Percentiles rank a stretch among this genome's conserved stretches.
Evolutionary conservation across 2,888 invertebrate species (phyloP).

Genomic region (Alloscopus bannaensis): DNA sequence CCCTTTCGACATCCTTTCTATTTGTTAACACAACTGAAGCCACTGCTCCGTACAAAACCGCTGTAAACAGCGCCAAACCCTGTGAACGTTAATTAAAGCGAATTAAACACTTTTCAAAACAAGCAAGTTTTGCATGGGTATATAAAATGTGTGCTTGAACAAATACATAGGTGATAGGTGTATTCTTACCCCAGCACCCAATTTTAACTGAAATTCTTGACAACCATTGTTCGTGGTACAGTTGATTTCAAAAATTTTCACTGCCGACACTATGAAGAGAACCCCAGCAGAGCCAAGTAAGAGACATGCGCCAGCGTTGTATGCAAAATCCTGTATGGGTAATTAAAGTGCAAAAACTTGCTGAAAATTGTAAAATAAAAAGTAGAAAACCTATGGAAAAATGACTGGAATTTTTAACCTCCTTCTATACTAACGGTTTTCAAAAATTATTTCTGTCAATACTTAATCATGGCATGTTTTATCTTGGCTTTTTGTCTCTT

Average conservation of each 20-base stretch:
- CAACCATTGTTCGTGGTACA: slow-evolving; percentile 45
- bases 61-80: slow-evolving; percentile 30
- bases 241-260: slow-evolving; percentile 48
- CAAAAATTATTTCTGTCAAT: no score
- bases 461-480: no score
- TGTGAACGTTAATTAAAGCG: slow-evolving; percentile 1
- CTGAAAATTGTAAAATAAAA: not conserved
- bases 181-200: slow-evolving; percentile 45
- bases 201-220: slow-evolving; percentile 39
- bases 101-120: not conserved
- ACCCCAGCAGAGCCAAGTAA: slow-evolving; percentile 22
- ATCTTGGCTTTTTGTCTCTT: no score
- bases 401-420: not conserved
- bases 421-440: not conserved
- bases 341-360: not conserved
- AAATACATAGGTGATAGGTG: no score
- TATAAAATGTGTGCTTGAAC: not conserved
- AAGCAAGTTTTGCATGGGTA: not conserved
- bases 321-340: slow-evolving; percentile 41
- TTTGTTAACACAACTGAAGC: slow-evolving; percentile 45
- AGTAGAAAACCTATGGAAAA: not conserved
- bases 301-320: slow-evolving; percentile 11
- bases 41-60: slow-evolving; percentile 21
- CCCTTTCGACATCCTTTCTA: slow-evolving; percentile 53
- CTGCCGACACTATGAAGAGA: slow-evolving; percentile 33